Evolutionary conservation across 2,888 invertebrate genomes (phyloP).

Genomic region (Linyphia triangularis): DNA sequence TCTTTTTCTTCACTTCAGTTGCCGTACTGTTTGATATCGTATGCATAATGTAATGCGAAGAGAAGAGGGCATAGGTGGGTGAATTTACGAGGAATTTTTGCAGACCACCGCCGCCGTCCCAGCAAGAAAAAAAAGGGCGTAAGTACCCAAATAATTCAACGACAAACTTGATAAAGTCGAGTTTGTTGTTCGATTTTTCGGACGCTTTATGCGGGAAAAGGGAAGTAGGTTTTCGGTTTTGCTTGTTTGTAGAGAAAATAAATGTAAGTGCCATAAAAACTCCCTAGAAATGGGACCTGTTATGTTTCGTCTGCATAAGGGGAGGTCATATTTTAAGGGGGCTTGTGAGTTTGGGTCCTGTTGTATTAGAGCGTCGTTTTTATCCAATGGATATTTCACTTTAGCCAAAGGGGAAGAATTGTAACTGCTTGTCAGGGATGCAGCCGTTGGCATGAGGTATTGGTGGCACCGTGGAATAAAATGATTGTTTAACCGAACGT

Average conservation of each 20-base stretch:
- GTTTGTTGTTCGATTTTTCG: conserved; percentile 59
- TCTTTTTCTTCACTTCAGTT: conserved; percentile 52
- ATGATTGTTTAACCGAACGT: background rate
- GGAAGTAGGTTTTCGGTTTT: background rate
- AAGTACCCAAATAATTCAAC: conserved; percentile 58
- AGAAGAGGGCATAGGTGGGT: conserved; percentile 38
- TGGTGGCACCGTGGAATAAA: conserved; percentile 5
- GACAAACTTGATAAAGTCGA: conserved; percentile 53
- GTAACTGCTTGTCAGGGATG: conserved; percentile 7
- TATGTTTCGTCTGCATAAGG: conserved; percentile 10
- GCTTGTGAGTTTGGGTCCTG: background rate
- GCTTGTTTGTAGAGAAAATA: conserved; percentile 34
- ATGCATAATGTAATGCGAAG: conserved; percentile 61
- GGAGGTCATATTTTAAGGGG: conserved; percentile 7
- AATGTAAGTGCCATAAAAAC: conserved; percentile 54
- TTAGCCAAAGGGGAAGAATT: background rate
- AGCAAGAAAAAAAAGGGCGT: conserved; percentile 9
- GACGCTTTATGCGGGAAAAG: conserved; percentile 31
- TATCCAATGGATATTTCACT: conserved; percentile 33
- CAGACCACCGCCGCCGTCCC: conserved; percentile 26
- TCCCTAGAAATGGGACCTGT: conserved; percentile 48
- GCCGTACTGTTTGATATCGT: conserved; percentile 55
- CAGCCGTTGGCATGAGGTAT: conserved; percentile 3
- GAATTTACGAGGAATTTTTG: conserved; percentile 62
- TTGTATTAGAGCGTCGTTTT: no score